Conservation (phyloP, 2,113 vertebrate genomes). For the Dipodomys merriami region DNA sequence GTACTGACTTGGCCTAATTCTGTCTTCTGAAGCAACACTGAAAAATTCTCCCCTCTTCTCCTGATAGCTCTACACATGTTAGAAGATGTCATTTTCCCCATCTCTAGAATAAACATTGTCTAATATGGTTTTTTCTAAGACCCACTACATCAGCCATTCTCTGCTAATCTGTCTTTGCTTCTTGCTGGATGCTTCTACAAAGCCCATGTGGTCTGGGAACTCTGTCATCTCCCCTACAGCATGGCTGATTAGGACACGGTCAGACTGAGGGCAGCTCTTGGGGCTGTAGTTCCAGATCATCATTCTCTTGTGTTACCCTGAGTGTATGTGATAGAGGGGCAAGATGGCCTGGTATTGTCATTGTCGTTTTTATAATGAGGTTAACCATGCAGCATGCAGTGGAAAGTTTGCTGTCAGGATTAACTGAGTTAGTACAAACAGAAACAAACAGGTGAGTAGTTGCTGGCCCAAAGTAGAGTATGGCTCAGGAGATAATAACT, state of each 20-base stretch:
- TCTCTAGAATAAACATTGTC: neutral
- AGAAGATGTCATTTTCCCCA: neutral
- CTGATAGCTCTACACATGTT: neutral
- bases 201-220: neutral
- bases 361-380: neutral
- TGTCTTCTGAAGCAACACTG: neutral
- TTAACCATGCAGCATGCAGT: neutral
- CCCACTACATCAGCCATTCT: rapidly evolving
- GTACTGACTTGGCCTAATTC: slow-evolving; percentile 1
- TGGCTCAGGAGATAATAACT: neutral
- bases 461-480: neutral
- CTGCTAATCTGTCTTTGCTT: neutral
- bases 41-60: neutral
- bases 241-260: too few species aligned
- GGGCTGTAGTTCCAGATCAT: neutral
- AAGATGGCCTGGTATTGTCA: neutral
- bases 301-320: neutral
- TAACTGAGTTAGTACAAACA: neutral
- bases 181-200: neutral
- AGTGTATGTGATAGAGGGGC: neutral
- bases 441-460: neutral
- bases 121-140: neutral
- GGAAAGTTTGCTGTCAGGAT: neutral
- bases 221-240: neutral
- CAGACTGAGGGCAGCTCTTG: too few species aligned